Conservation (phyloP, 2,888 invertebrate genomes). For the Torymus tubicola region DNA sequence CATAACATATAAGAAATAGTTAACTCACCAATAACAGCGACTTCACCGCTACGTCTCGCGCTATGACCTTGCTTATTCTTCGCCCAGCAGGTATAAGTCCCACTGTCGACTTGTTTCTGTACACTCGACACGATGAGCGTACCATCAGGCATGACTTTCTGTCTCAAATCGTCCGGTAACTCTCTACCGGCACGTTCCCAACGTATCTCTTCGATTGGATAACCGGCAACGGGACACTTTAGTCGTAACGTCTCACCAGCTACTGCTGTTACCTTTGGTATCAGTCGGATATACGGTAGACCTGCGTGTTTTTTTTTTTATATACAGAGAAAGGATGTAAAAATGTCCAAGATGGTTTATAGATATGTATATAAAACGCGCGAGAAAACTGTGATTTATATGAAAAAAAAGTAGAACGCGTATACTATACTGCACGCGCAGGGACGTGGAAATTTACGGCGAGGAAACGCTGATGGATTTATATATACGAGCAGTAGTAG, state of each 20-base stretch:
- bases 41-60: constrained; percentile 85
- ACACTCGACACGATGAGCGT: constrained; percentile 86
- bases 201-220: constrained; percentile 87
- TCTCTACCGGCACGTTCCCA: constrained; percentile 87
- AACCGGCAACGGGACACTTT: constrained; percentile 89
- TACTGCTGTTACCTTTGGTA: constrained; percentile 89
- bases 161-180: constrained; percentile 88
- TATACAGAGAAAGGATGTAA: background rate
- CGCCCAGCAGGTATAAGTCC: constrained; percentile 89
- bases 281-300: constrained; percentile 86
- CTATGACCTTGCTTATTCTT: constrained; percentile 87
- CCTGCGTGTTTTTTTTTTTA: constrained; percentile 77
- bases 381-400: too few species aligned
- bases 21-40: constrained; percentile 86
- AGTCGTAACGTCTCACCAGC: constrained; percentile 86
- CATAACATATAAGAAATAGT: background rate
- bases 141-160: constrained; percentile 85
- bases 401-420: too few species aligned
- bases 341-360: too few species aligned
- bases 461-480: too few species aligned
- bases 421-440: too few species aligned
- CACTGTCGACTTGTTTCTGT: constrained; percentile 85
- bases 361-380: too few species aligned
- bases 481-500: too few species aligned
- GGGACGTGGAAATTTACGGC: too few species aligned